A percentile compares a stretch with the other conserved stretches of the same genome.
Conservation (phyloP, 2,888 invertebrate genomes). For the Acanthosepion pharaonis region DNA sequence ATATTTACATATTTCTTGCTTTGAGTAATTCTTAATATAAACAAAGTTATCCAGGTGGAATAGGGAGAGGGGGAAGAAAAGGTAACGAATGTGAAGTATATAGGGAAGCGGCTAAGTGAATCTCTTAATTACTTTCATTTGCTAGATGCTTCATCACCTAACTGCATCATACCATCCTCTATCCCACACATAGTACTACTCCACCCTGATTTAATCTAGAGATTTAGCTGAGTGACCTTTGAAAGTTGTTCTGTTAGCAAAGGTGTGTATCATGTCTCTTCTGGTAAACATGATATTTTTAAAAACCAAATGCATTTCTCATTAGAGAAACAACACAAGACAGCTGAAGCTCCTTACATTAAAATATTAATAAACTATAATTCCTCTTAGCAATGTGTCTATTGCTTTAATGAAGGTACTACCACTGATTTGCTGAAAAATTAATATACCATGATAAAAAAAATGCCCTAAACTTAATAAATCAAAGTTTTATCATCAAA, state of each 20-base stretch:
- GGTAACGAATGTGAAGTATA: neutral
- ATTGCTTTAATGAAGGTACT: no score
- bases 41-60: neutral
- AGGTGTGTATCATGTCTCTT: neutral
- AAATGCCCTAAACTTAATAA: no score
- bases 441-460: no score
- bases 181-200: neutral
- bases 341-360: no score
- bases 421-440: no score
- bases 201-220: neutral
- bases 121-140: neutral
- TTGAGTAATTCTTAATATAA: neutral
- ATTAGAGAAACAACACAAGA: no score
- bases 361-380: no score
- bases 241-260: neutral
- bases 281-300: no score
- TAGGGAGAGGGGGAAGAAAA: no score
- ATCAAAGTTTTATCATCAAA: no score
- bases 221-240: neutral
- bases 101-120: neutral
- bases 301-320: no score
- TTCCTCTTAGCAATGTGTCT: no score
- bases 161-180: neutral
- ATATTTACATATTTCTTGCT: neutral
- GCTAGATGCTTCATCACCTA: neutral